Evolutionary conservation across 2,888 invertebrate species (phyloP).

Genomic region (Pollenia angustigena): DNA sequence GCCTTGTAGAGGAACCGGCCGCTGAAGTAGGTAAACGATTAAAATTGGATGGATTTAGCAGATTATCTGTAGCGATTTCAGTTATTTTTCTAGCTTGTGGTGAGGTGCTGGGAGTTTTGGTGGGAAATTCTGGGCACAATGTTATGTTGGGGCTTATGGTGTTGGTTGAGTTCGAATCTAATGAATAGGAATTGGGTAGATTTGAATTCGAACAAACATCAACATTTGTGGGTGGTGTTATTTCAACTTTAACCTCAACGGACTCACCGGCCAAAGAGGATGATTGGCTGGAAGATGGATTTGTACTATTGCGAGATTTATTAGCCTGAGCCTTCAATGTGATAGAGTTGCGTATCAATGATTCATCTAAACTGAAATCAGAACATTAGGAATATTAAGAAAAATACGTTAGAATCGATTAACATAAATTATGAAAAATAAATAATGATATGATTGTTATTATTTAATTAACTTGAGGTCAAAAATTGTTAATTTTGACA

Average conservation of each 20-base stretch:
- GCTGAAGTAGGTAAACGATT: slow-evolving; percentile 82
- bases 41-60: slow-evolving; percentile 83
- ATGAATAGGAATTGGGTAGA: slow-evolving; percentile 82
- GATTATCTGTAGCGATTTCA: slow-evolving; percentile 82
- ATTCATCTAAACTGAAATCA: slow-evolving; percentile 86
- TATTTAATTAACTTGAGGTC: too few relatives aligned
- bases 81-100: slow-evolving; percentile 82
- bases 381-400: slow-evolving; percentile 3
- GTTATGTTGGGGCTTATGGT: slow-evolving; percentile 82
- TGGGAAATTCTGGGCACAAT: slow-evolving; percentile 81
- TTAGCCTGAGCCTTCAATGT: slow-evolving; percentile 84
- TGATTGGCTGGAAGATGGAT: slow-evolving; percentile 84
- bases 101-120: slow-evolving; percentile 80
- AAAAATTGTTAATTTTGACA: too few relatives aligned
- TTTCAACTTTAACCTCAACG: slow-evolving; percentile 84
- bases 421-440: too few relatives aligned
- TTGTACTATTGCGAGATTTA: slow-evolving; percentile 83
- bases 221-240: slow-evolving; percentile 82
- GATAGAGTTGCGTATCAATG: slow-evolving; percentile 85
- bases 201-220: slow-evolving; percentile 80
- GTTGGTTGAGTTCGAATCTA: slow-evolving; percentile 83
- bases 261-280: slow-evolving; percentile 83
- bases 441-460: too few relatives aligned
- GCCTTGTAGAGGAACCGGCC: slow-evolving; percentile 82
- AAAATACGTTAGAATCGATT: neutral